A percentile compares a stretch with the other conserved stretches of the same genome.
These are phyloP conservation scores for Lordiphosa clarofinis DNA, from an alignment of 1,140 invertebrate species.

Conservation along the genomic window DNA sequence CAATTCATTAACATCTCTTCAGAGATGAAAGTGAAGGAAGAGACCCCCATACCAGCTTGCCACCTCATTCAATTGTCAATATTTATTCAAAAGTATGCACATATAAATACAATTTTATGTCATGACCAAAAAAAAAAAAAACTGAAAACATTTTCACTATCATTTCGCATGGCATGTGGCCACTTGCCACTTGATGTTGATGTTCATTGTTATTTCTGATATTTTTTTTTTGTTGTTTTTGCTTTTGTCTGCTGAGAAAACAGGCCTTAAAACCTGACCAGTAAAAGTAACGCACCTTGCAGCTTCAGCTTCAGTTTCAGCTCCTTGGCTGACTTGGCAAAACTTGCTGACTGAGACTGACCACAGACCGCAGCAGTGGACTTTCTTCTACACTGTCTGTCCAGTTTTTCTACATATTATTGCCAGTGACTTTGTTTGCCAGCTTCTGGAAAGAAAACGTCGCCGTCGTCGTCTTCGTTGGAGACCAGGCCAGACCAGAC, in stretches of 20 bases:
- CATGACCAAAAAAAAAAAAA: constrained; percentile 63
- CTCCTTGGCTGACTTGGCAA: constrained; percentile 34
- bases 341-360: constrained; percentile 35
- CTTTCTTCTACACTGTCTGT: constrained; percentile 65
- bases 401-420: constrained; percentile 70
- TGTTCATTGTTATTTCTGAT: constrained; percentile 53
- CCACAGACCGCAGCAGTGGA: constrained; percentile 28
- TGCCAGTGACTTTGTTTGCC: constrained; percentile 55
- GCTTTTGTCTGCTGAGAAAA: constrained; percentile 42
- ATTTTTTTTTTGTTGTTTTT: constrained; percentile 26
- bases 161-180: constrained; percentile 48
- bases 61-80: constrained; percentile 16
- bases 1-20: constrained; percentile 44
- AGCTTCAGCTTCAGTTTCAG: constrained; percentile 1
- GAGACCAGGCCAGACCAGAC: constrained; percentile 30
- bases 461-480: constrained; percentile 4
- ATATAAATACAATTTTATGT: constrained; percentile 53
- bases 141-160: constrained; percentile 69
- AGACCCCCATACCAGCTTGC: constrained; percentile 22
- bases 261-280: constrained; percentile 47
- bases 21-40: constrained; percentile 45
- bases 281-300: constrained; percentile 70
- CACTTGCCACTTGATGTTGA: constrained; percentile 10
- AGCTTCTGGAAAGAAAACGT: constrained; percentile 27
- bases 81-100: constrained; percentile 35